These are phyloP conservation scores for Pyrocephalus nanus DNA, from an alignment of 2,797 vertebrate genomes.

Conservation along the genomic window DNA sequence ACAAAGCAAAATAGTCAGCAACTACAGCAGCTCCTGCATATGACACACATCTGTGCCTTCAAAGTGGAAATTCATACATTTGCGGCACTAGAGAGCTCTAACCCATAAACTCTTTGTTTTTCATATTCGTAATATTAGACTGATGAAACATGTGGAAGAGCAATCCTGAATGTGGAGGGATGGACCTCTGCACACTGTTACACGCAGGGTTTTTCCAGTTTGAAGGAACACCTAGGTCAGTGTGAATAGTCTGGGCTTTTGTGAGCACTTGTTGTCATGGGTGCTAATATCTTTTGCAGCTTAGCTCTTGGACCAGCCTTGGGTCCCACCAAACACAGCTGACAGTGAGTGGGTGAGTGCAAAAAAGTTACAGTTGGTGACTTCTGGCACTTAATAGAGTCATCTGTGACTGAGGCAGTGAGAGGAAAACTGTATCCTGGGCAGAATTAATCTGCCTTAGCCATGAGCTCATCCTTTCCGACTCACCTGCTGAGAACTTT, in stretches of 20 bases:
- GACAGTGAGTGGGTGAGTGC: fast-evolving
- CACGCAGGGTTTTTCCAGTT: not conserved
- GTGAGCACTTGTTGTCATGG: fast-evolving
- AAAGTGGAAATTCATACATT: not conserved
- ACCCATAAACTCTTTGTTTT: not conserved
- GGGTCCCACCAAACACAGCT: fast-evolving
- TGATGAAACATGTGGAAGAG: not conserved
- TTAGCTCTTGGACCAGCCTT: not conserved
- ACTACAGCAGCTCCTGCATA: not conserved
- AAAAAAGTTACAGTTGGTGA: not conserved
- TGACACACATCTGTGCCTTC: not conserved
- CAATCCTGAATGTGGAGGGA: not conserved
- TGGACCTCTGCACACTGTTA: not conserved
- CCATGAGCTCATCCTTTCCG: conserved; percentile 30
- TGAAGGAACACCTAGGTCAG: not conserved
- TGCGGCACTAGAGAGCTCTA: not conserved
- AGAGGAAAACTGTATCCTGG: not conserved
- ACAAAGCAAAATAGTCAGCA: not conserved
- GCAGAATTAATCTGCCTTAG: not conserved
- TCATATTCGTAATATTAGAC: not conserved
- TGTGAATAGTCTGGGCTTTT: not conserved
- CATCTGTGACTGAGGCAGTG: not conserved
- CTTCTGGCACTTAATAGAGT: not conserved
- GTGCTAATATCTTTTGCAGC: not conserved
- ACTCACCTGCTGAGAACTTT: conserved; percentile 2